These are phyloP conservation scores for Rhodinocichla rosea DNA, from an alignment of 2,113 vertebrate genomes.

Conservation along the genomic window DNA sequence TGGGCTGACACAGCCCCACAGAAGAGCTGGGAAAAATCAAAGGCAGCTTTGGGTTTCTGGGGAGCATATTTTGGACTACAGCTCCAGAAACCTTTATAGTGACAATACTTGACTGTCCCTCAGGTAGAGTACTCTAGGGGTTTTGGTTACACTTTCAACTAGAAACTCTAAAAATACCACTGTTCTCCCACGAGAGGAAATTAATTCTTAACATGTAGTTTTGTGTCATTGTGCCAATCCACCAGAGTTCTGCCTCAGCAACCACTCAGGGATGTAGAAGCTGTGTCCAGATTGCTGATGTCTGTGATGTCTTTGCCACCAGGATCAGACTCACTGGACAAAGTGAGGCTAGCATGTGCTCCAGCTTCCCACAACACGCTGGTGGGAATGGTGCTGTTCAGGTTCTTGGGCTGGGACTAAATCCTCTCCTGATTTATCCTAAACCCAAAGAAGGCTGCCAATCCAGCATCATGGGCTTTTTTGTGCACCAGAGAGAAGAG, in stretches of 20 bases:
- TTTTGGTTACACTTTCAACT: neutral
- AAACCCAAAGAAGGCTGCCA: neutral
- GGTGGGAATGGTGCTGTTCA: neutral
- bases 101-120: neutral
- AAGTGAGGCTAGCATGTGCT: rapidly evolving
- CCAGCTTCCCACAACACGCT: neutral
- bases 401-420: neutral
- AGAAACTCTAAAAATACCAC: neutral
- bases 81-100: neutral
- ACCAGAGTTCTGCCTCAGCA: neutral
- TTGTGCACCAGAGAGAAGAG: neutral
- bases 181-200: neutral
- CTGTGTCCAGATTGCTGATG: neutral
- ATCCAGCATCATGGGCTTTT: neutral
- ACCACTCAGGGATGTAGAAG: neutral
- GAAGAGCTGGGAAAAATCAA: neutral
- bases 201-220: neutral
- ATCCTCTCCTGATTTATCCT: neutral
- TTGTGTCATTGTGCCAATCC: rapidly evolving
- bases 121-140: neutral
- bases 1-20: neutral
- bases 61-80: neutral
- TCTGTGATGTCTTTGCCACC: neutral
- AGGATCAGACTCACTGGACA: neutral
- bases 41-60: neutral